Evolutionary conservation across 2,888 invertebrate genomes (phyloP), one percentile per base, ranked within the genome.

Genomic region (Philereme transversata): DNA sequence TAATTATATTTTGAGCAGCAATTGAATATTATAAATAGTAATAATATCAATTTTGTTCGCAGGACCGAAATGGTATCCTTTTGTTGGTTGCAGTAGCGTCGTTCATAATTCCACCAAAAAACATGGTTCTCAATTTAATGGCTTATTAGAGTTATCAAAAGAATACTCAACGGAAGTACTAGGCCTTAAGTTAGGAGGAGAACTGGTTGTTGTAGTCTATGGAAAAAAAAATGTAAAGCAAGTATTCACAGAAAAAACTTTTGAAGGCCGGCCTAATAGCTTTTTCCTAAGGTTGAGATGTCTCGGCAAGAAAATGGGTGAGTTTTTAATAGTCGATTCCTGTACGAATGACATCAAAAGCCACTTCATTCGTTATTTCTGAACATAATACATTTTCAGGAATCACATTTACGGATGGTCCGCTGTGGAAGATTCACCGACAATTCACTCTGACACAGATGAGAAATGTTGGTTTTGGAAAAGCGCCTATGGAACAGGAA

Each of bases 221-320:
- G 94, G 95, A 0, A 86, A 93, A 45, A 93, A 94, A 57, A 93
- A 95, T 51, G 93, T 95, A 4, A 93, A 93, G 47, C 94, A 95
- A 76, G 93, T 94, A 5, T 90, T 95, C 47, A 89, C 90, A 0
- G 89, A 92, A 7, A 94, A 94, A 11, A 95, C 95, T 62, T 95
- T 96, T 70, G 95, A 95, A 73, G 95, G 95, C 0, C 90, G 96
- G 60, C 96, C 96, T 0, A 93, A 95, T 69, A 95, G 94, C 36
- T 96, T 95, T 76, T 95, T 96, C 75, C 94, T 95, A 70, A 90
- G 93, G 66, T 81, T 95, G 60, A 90, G 96, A 58, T 93, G 95
- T 35, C 94, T 95, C 64, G 95, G 95, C 10, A 93, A 94, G 78
- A 88, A 94, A 81, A 84, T 93, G 68, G 96, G 96, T 95, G 79